phyloP scores from a whole-genome alignment of 2,797 vertebrate species.

The Coreius guichenoti region DNA sequence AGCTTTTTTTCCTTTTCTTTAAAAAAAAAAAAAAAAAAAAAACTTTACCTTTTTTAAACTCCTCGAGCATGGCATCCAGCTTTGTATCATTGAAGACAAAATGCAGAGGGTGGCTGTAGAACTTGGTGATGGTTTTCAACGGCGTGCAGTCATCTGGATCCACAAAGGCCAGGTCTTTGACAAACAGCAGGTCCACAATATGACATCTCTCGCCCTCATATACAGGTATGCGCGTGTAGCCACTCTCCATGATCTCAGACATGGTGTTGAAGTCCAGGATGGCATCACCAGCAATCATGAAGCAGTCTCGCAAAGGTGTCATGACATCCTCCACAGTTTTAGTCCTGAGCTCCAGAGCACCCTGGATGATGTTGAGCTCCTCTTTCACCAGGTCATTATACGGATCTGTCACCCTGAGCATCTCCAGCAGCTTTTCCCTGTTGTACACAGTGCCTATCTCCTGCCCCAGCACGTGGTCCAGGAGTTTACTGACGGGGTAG shows the following conservation, averaged over 20 bases:
- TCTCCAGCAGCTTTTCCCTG: constrained; percentile 87
- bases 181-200: constrained; percentile 95
- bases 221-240: constrained; percentile 87
- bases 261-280: constrained; percentile 88
- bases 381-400: constrained; percentile 89
- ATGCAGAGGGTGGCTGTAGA: constrained; percentile 94
- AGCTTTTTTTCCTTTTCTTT: too few species aligned
- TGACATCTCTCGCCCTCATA: constrained; percentile 88
- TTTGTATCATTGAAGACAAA: constrained; percentile 96
- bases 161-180: constrained; percentile 97
- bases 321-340: constrained; percentile 90
- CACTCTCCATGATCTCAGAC: constrained; percentile 91
- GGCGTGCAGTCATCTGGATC: constrained; percentile 97
- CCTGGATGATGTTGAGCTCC: constrained; percentile 89
- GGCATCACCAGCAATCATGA: constrained; percentile 86
- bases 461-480: constrained; percentile 88
- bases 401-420: constrained; percentile 88
- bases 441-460: constrained; percentile 91
- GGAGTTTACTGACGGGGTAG: constrained; percentile 87
- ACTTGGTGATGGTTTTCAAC: constrained; percentile 94
- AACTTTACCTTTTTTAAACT: constrained; percentile 96
- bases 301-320: constrained; percentile 87
- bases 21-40: too few species aligned
- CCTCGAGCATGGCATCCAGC: constrained; percentile 93
- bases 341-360: constrained; percentile 86